Base-by-base conservation (phyloP, 2,888 invertebrate genomes). In the Iphiclides podalirius region DNA sequence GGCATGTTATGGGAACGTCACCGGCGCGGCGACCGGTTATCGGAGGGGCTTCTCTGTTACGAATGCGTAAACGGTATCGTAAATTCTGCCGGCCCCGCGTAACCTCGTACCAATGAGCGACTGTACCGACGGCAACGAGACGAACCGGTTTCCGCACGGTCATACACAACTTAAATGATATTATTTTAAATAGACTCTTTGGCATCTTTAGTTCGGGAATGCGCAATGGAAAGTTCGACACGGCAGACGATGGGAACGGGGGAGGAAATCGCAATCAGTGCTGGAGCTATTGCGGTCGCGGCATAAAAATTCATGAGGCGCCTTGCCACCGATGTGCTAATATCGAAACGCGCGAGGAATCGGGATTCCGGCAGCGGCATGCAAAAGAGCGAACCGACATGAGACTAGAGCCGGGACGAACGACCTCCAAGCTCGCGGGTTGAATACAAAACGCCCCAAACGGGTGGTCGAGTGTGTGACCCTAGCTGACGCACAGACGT, bases 321-420 rank as follows among this genome's bases (percentile, higher is more conserved):
- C 73, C 58, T 34, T 69, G 70, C 66, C 72, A 79, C 71, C 71
- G 70, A 76, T 77, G 82, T 78, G 81, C 75, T 80, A 80, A 81
- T 81, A 77, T 69, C 60, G 66, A 70, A 66, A 80, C 80, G 79
- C 78, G 72, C 57, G 56, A 63, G 54, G 81, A 80, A 81, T 86
- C 69, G 51, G 65, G 70, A 78, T 75, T 72, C 61, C 56, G 57
- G 63, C 52, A 64, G 70, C 72, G 76, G 75, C 69, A 71, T 70
- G 74, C 73, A 70, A 75, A 79, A 80, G 79, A 73, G 77, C 78
- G 73, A 67, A 3, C 67, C 66, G 63, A 68, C 68, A 68, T 72
- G 69, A 72, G 70, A 68, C 79, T 64, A 83, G 80, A 75, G 63
- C 86, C 87, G 87, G 87, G 87, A 81, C 84, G 84, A 88, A 88